These are phyloP conservation scores for Polypedilum pembai DNA, from an alignment of 1,140 invertebrate species.

Conservation along the genomic window DNA sequence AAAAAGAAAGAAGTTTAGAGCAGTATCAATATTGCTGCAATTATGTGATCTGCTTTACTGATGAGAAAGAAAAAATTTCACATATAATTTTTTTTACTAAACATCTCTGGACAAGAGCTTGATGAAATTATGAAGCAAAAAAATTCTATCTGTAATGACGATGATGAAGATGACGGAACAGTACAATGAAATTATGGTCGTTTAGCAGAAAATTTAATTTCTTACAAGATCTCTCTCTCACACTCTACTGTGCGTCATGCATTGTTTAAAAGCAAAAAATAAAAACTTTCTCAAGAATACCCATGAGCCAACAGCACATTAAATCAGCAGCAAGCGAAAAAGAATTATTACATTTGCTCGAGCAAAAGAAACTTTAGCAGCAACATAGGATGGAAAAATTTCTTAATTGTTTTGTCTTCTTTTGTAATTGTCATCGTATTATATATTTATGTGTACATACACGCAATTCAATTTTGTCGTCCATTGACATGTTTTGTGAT, in stretches of 20 bases:
- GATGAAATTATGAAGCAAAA: slow-evolving; percentile 8
- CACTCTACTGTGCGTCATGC: background rate
- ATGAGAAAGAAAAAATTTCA: slow-evolving; percentile 23
- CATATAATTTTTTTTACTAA: background rate
- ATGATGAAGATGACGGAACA: background rate
- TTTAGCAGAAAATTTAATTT: slow-evolving; percentile 10
- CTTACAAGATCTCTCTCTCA: background rate
- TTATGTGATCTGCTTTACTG: slow-evolving; percentile 24
- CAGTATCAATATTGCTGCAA: background rate
- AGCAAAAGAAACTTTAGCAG: background rate
- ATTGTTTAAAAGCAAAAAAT: background rate
- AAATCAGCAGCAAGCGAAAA: background rate
- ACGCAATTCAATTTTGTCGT: background rate
- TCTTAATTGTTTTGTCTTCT: slow-evolving; percentile 18
- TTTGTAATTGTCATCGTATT: background rate
- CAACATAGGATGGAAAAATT: background rate
- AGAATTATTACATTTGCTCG: background rate
- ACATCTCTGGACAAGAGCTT: background rate
- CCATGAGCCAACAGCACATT: background rate
- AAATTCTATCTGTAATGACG: slow-evolving; percentile 12
- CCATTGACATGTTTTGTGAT: slow-evolving; percentile 3
- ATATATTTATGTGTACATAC: background rate
- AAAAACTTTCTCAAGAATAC: background rate
- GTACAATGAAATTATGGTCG: slow-evolving; percentile 8
- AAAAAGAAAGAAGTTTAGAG: background rate